Conservation (phyloP, 2,888 invertebrate species). For the Rhynchonema sp. region DNA sequence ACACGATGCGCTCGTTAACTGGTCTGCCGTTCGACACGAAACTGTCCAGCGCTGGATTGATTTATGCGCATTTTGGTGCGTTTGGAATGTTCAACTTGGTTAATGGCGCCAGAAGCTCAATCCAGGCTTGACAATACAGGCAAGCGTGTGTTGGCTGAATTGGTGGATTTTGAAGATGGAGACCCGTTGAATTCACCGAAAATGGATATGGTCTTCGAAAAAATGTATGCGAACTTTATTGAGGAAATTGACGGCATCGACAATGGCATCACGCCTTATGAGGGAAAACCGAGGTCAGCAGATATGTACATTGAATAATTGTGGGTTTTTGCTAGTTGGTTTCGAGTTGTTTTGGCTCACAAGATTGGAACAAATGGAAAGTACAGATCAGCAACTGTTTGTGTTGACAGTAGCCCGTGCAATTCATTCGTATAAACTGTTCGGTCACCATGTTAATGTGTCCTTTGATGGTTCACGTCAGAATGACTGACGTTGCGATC, state of each 20-base stretch:
- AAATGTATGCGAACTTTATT: constrained; percentile 63
- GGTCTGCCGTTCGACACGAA: constrained; percentile 36
- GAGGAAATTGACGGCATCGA: constrained; percentile 89
- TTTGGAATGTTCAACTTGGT: not conserved
- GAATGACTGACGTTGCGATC: too few species aligned
- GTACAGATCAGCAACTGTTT: not conserved
- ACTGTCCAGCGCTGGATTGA: constrained; percentile 78
- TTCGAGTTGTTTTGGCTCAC: too few species aligned
- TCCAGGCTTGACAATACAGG: too few species aligned
- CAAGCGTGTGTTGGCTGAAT: too few species aligned
- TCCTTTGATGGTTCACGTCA: constrained; percentile 5
- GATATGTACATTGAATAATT: too few species aligned
- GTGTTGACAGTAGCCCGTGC: not conserved
- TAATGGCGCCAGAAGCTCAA: too few species aligned
- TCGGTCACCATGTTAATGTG: not conserved
- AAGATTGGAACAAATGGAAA: too few species aligned
- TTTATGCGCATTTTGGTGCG: constrained; percentile 70
- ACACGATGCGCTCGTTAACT: constrained; percentile 27
- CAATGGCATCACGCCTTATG: constrained; percentile 56
- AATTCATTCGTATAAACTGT: not conserved
- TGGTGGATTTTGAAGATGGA: too few species aligned
- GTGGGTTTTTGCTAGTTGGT: too few species aligned
- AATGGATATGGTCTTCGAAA: not conserved
- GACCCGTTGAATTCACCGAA: not conserved
- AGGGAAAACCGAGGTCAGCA: constrained; percentile 9